phyloP scores from a whole-genome alignment of 2,888 invertebrate genomes.

The Odontothrips loti region DNA sequence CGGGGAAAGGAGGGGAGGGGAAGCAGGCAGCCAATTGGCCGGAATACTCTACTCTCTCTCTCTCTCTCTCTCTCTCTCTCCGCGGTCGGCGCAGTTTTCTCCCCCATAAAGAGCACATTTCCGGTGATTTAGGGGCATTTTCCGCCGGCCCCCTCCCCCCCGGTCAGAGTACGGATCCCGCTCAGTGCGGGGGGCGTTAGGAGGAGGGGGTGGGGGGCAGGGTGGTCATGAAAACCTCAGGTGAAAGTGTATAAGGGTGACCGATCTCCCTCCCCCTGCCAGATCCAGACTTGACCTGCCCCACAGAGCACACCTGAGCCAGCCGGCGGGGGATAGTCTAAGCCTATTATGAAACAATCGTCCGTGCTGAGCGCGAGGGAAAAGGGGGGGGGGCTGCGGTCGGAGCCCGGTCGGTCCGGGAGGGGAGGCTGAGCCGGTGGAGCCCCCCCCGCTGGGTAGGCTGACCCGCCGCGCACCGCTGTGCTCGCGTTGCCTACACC shows the following conservation, averaged over 20 bases:
- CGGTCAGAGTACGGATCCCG: no score
- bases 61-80: not conserved
- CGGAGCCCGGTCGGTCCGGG: no score
- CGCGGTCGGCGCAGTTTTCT: constrained; percentile 12
- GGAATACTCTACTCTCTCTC: constrained; percentile 10
- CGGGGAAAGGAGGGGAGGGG: not conserved
- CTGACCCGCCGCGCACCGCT: no score
- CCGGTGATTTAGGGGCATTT: constrained; percentile 19
- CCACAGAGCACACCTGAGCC: no score
- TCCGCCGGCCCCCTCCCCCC: not conserved
- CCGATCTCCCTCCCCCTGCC: no score
- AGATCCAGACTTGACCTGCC: no score
- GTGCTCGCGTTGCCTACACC: no score
- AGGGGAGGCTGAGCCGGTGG: not conserved
- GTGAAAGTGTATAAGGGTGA: not conserved
- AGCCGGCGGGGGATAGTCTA: not conserved
- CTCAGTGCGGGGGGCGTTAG: not conserved
- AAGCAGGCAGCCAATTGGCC: not conserved
- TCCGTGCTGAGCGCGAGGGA: not conserved
- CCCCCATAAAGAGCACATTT: constrained; percentile 20
- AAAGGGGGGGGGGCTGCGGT: not conserved
- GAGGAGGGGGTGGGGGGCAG: not conserved
- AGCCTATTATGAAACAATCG: not conserved
- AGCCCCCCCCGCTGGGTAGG: no score
- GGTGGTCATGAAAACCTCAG: not conserved